These are phyloP conservation scores for Hafferia zeledoni DNA, from an alignment of 2,797 vertebrate species.

Conservation along the genomic window DNA sequence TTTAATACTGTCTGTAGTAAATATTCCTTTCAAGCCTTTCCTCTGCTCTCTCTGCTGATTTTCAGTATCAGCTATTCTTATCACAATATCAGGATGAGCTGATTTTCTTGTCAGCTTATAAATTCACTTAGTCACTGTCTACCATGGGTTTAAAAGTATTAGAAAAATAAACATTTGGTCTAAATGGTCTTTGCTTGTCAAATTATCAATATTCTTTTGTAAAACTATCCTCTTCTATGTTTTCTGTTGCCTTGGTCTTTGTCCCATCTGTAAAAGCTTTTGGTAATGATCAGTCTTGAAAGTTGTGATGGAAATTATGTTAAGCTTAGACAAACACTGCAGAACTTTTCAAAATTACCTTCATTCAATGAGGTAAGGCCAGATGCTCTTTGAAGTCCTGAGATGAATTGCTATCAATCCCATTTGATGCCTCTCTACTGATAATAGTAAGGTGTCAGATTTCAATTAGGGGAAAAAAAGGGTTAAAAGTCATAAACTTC, in stretches of 20 bases:
- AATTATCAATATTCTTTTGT: background rate
- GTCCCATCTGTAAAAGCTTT: background rate
- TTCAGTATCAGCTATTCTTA: background rate
- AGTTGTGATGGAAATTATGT: background rate
- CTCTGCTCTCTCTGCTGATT: background rate
- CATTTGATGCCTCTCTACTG: background rate
- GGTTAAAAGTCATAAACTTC: background rate
- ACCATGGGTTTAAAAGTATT: background rate
- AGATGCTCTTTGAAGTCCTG: background rate
- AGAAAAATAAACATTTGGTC: background rate
- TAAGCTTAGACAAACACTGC: background rate
- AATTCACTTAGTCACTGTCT: background rate
- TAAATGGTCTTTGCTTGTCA: background rate
- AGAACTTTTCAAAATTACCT: background rate
- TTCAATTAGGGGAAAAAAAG: background rate
- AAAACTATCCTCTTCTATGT: background rate
- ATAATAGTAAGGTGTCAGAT: background rate
- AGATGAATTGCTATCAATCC: background rate
- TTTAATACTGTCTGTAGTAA: background rate
- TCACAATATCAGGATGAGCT: background rate
- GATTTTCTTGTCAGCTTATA: background rate
- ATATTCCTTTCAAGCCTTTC: background rate
- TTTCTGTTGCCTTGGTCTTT: background rate
- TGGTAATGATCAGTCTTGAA: background rate
- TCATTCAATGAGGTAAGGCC: background rate